Evolutionary conservation across 2,888 invertebrate species (phyloP).

Genomic region (Torymus texanus): DNA sequence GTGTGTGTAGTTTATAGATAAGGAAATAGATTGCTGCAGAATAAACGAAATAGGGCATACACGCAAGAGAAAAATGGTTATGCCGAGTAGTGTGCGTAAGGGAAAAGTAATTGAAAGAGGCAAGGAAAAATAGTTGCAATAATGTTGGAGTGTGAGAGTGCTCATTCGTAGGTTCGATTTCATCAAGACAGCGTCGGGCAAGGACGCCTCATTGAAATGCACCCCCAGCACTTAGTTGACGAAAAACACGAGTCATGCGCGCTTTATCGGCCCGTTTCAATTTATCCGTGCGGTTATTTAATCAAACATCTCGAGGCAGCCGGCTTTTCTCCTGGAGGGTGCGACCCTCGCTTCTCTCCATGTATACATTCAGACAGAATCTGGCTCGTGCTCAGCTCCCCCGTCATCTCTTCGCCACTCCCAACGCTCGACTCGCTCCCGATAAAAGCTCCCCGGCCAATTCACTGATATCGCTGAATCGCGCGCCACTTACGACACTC

Average conservation of each 20-base stretch:
- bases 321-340: conserved; percentile 35
- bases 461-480: conserved; percentile 65
- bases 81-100: too few species aligned
- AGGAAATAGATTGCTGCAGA: too few species aligned
- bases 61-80: too few species aligned
- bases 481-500: conserved; percentile 65
- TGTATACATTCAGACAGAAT: conserved; percentile 60
- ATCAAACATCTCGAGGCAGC: conserved; percentile 71
- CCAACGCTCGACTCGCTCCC: conserved; percentile 59
- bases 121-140: too few species aligned
- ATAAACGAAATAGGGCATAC: too few species aligned
- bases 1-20: too few species aligned
- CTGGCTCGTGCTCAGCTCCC: conserved; percentile 61
- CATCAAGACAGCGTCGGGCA: background rate
- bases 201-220: conserved; percentile 62
- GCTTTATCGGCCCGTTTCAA: conserved; percentile 73
- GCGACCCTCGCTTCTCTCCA: conserved; percentile 18
- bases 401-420: conserved; percentile 53
- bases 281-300: conserved; percentile 75
- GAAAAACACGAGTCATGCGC: conserved; percentile 70
- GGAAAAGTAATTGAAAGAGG: too few species aligned
- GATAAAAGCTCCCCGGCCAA: conserved; percentile 54
- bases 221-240: conserved; percentile 54
- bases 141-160: background rate
- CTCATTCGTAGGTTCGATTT: conserved; percentile 26